These are phyloP conservation scores for Ostrea edulis DNA, from an alignment of 1,140 invertebrate genomes.

Conservation along the genomic window DNA sequence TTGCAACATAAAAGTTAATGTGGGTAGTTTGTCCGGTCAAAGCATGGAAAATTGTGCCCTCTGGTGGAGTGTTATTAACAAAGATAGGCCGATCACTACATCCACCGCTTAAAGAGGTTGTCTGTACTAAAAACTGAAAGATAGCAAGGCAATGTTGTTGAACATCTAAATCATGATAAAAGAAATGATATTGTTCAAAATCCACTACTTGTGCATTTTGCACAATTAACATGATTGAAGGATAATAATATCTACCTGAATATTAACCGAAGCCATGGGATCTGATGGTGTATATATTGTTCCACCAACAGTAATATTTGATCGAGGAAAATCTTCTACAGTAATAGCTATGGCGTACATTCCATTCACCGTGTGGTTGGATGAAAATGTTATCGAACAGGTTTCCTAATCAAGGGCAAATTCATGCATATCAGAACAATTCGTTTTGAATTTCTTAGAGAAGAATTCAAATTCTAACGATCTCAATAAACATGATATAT, in stretches of 20 bases:
- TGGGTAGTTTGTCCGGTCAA: background rate
- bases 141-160: background rate
- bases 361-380: constrained; percentile 38
- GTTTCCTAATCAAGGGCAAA: constrained; percentile 41
- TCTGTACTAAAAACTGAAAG: constrained; percentile 2
- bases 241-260: constrained; percentile 57
- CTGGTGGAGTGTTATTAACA: constrained; percentile 23
- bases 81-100: background rate
- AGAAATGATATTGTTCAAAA: background rate
- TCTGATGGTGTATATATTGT: constrained; percentile 49
- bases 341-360: constrained; percentile 53
- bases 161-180: background rate
- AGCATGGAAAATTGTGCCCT: background rate
- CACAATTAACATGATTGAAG: background rate
- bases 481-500: no score
- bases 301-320: constrained; percentile 54
- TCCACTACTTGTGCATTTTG: no score
- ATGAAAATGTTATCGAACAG: constrained; percentile 48
- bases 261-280: constrained; percentile 51
- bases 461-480: no score
- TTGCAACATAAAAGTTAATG: background rate
- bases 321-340: constrained; percentile 60
- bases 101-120: background rate
- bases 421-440: no score
- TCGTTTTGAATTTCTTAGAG: no score